Conservation (phyloP, 2,797 vertebrate species). For the Dallia pectoralis region DNA sequence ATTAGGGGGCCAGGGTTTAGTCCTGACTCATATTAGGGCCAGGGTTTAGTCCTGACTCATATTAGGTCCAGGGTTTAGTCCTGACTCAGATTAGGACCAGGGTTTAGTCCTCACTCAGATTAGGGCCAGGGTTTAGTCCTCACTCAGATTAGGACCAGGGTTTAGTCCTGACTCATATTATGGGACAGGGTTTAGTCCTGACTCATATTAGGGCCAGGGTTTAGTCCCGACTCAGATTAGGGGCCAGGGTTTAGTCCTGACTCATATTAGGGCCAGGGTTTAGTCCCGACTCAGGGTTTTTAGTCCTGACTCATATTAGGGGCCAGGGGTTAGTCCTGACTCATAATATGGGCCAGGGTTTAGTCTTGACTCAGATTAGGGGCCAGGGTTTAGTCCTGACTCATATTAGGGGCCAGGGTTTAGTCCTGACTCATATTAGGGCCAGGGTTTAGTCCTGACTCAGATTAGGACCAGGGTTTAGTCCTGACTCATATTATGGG, state of each 20-base stretch:
- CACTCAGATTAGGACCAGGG: constrained; percentile 33
- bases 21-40: constrained; percentile 37
- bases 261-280: constrained; percentile 37
- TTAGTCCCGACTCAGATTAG: too few species aligned
- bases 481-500: too few species aligned
- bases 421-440: constrained; percentile 41
- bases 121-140: constrained; percentile 43
- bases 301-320: constrained; percentile 41
- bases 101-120: too few species aligned
- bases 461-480: constrained; percentile 36
- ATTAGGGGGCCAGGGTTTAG: too few species aligned
- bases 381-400: constrained; percentile 36
- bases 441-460: constrained; percentile 37
- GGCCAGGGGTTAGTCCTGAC: too few species aligned
- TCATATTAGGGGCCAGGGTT: constrained; percentile 36
- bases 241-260: constrained; percentile 40
- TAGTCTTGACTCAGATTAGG: constrained; percentile 41
- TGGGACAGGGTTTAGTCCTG: constrained; percentile 42
- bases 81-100: constrained; percentile 33
- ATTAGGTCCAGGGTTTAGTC: too few species aligned
- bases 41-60: too few species aligned
- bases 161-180: too few species aligned
- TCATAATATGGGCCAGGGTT: too few species aligned
- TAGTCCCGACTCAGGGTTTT: too few species aligned
- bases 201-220: constrained; percentile 35